Evolutionary conservation across 1,140 invertebrate species (phyloP).

Genomic region (Chironomus striatipennis): DNA sequence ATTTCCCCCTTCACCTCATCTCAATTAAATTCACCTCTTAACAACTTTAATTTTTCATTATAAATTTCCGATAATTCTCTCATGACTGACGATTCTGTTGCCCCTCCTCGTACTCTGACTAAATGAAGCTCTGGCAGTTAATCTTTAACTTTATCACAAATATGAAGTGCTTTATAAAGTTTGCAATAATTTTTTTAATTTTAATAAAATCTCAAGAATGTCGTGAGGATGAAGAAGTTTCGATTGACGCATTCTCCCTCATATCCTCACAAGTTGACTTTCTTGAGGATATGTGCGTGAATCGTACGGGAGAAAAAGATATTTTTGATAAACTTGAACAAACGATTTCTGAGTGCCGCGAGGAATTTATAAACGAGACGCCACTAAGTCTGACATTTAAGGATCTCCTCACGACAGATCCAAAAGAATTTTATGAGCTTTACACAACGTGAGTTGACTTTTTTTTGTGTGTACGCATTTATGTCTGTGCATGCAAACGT

Average conservation of each 20-base stretch:
- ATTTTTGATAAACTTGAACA: neutral
- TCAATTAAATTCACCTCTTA: no score
- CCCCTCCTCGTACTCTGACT: no score
- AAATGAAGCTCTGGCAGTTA: neutral
- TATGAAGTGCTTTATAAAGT: neutral
- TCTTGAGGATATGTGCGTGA: neutral
- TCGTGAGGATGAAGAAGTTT: neutral
- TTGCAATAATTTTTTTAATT: neutral
- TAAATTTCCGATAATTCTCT: no score
- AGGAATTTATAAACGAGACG: neutral
- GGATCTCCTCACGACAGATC: neutral
- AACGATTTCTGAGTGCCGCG: neutral
- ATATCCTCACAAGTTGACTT: neutral
- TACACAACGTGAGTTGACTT: neutral
- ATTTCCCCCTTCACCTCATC: no score
- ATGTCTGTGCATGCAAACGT: neutral
- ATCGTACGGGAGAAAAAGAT: neutral
- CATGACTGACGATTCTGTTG: no score
- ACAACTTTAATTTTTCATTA: no score
- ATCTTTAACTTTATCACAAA: neutral
- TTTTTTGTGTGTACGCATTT: neutral
- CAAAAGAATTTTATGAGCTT: neutral
- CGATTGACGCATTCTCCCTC: neutral
- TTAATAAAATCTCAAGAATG: neutral
- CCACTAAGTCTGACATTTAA: neutral